These are phyloP conservation scores for Porites cylindrica DNA, from an alignment of 92 coral and sea anemone genomes.

Conservation along the genomic window DNA sequence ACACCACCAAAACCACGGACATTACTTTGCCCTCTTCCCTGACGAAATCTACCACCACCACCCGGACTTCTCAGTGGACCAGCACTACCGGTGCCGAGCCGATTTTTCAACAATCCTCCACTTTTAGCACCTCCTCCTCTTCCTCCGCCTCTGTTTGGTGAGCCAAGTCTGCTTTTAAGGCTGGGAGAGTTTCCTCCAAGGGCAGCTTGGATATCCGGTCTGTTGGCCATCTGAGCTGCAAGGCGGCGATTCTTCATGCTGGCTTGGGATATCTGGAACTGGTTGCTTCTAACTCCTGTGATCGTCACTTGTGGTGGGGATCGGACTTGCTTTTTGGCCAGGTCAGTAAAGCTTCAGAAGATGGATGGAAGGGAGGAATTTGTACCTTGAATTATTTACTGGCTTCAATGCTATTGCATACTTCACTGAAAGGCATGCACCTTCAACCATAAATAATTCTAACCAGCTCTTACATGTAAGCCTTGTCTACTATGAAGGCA, in stretches of 20 bases:
- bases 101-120: conserved; percentile 36
- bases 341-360: conserved; percentile 97
- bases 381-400: conserved; percentile 59
- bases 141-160: conserved; percentile 69
- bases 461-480: background rate
- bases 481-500: background rate
- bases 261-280: conserved; percentile 84
- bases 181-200: conserved; percentile 51
- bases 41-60: conserved; percentile 52
- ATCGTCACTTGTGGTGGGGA: conserved; percentile 93
- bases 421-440: conserved; percentile 9
- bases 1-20: conserved; percentile 64
- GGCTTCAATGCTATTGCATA: conserved; percentile 48
- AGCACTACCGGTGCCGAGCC: conserved; percentile 57
- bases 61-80: conserved; percentile 17
- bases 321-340: conserved; percentile 80
- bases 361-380: conserved; percentile 71
- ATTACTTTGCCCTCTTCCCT: conserved; percentile 53
- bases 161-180: conserved; percentile 75
- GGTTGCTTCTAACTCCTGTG: conserved; percentile 82
- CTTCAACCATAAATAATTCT: conserved; percentile 25
- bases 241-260: conserved; percentile 93
- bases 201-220: conserved; percentile 90
- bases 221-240: conserved; percentile 98
- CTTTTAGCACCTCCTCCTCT: conserved; percentile 29